Evolutionary conservation across 2,113 vertebrate species (phyloP).

Genomic region (Illadopsis cleaveri): DNA sequence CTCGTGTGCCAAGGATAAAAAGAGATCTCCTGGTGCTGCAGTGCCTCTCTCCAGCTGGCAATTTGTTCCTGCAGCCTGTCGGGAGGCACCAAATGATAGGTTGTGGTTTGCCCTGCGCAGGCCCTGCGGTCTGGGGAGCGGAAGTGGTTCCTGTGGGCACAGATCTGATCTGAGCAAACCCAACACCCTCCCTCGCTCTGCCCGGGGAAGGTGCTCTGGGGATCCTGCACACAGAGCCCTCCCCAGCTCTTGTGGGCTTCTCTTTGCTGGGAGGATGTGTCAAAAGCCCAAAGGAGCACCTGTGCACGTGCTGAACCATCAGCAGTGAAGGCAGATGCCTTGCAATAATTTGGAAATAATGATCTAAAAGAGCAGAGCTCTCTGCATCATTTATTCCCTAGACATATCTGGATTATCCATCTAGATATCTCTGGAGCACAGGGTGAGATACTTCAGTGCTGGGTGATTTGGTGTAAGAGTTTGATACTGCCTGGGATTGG

Average conservation of each 20-base stretch:
- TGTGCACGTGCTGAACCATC: not conserved
- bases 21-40: not conserved
- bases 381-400: not conserved
- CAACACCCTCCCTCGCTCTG: not conserved
- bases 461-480: no score
- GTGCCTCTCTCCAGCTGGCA: not conserved
- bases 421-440: not conserved
- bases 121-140: slow-evolving; percentile 62
- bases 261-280: not conserved
- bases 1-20: not conserved
- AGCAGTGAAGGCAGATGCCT: no score
- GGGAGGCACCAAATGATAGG: not conserved
- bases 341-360: rapidly evolving
- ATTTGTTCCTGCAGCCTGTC: not conserved
- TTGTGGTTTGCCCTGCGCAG: slow-evolving; percentile 66
- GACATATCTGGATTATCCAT: not conserved
- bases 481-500: not conserved
- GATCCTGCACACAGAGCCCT: not conserved
- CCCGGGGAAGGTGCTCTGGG: slow-evolving; percentile 17
- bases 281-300: not conserved
- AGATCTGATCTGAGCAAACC: slow-evolving; percentile 62
- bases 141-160: slow-evolving; percentile 75
- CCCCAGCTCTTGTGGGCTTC: not conserved
- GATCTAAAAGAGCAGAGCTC: not conserved
- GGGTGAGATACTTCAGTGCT: not conserved